These are phyloP conservation scores for Indri indri DNA, from an alignment of 2,113 vertebrate species.

Conservation along the genomic window DNA sequence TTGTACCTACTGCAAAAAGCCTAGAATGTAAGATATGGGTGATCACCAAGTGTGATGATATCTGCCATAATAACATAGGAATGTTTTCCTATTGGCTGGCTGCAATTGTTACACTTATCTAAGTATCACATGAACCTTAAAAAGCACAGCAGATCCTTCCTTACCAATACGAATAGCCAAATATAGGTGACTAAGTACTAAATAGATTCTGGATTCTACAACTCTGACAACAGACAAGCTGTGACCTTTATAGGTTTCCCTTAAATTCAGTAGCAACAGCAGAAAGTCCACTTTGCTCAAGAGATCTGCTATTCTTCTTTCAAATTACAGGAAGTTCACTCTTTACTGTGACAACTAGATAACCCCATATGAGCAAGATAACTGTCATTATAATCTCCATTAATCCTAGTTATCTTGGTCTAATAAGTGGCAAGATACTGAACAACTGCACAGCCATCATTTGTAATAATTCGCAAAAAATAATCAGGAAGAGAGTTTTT, in stretches of 20 bases:
- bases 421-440: neutral
- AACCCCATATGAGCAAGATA: neutral
- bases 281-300: neutral
- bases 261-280: slow-evolving; percentile 46
- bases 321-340: neutral
- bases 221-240: neutral
- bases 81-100: neutral
- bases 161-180: neutral
- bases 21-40: neutral
- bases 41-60: neutral
- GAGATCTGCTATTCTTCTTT: neutral
- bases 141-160: neutral
- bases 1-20: neutral
- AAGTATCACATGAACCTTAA: neutral
- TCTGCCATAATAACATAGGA: neutral
- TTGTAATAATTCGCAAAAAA: neutral
- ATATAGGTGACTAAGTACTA: neutral
- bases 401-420: neutral
- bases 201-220: neutral
- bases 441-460: neutral
- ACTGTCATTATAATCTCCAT: slow-evolving; percentile 3
- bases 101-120: neutral
- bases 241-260: neutral
- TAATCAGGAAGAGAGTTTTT: neutral
- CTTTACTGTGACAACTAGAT: slow-evolving; percentile 24